phyloP scores from a whole-genome alignment of 1,140 invertebrate genomes.

The Caenorhabditis tropicalis region DNA sequence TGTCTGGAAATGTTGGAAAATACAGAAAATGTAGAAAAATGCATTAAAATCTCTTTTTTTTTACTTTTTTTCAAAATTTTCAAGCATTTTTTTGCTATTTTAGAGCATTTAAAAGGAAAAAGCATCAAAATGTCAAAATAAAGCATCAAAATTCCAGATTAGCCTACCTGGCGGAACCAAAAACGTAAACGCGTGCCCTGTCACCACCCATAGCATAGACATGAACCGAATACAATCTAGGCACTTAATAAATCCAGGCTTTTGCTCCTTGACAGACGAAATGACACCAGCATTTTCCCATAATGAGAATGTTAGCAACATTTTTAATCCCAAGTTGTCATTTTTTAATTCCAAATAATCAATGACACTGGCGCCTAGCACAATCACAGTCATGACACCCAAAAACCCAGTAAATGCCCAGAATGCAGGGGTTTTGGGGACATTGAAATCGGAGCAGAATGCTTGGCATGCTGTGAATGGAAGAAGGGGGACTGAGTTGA shows the following conservation, averaged over 20 bases:
- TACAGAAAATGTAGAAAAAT: too few species aligned
- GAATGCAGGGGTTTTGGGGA: neutral
- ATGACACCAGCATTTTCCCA: slow-evolving; percentile 53
- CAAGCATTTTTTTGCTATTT: too few species aligned
- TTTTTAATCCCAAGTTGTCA: neutral
- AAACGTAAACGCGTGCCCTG: slow-evolving; percentile 61
- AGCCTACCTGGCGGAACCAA: neutral
- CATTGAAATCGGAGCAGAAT: neutral
- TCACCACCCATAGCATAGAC: slow-evolving; percentile 71
- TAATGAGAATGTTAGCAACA: slow-evolving; percentile 50
- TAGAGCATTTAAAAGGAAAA: too few species aligned
- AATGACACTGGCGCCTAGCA: neutral
- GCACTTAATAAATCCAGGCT: slow-evolving; percentile 36
- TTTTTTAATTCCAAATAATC: too few species aligned
- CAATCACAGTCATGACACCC: neutral
- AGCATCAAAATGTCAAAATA: too few species aligned
- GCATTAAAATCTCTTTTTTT: too few species aligned
- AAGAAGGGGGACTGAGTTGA: neutral
- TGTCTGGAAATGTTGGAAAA: neutral
- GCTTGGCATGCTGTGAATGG: neutral
- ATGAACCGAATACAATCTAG: slow-evolving; percentile 72
- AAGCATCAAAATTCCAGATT: neutral
- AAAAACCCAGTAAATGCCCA: neutral
- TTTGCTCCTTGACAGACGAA: slow-evolving; percentile 8
- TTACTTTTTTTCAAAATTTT: too few species aligned